A percentile compares a stretch with the other conserved stretches of the same genome.
These are phyloP conservation scores for Actinostola sp. DNA, from an alignment of 92 coral and sea anemone genomes.

Conservation along the genomic window DNA sequence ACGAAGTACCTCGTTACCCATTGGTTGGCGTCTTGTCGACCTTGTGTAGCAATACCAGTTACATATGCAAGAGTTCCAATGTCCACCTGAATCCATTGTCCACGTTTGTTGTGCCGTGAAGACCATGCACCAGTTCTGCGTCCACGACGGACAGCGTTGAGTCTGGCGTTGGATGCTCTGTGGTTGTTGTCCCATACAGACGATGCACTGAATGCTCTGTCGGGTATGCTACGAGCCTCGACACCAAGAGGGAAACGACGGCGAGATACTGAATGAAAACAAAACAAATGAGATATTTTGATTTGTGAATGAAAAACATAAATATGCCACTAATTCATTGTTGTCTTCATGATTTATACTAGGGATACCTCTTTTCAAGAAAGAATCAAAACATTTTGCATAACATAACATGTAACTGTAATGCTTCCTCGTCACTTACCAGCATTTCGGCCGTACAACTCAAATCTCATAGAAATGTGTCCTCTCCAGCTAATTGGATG, in stretches of 20 bases:
- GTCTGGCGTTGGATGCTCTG: constrained; percentile 74
- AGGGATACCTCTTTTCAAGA: too few relatives aligned
- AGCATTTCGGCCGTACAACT: constrained; percentile 64
- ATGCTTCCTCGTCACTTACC: too few relatives aligned
- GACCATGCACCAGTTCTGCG: constrained; percentile 80
- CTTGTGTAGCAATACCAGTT: constrained; percentile 67
- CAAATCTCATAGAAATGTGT: constrained; percentile 75
- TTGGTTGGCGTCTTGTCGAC: constrained; percentile 53
- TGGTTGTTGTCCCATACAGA: constrained; percentile 72
- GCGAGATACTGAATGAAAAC: neutral
- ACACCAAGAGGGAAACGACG: constrained; percentile 56
- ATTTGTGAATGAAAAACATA: too few relatives aligned
- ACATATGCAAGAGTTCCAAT: constrained; percentile 64
- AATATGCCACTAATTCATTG: neutral
- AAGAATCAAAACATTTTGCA: too few relatives aligned
- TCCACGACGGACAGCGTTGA: constrained; percentile 65
- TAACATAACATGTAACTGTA: too few relatives aligned
- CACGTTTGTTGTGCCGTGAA: constrained; percentile 51
- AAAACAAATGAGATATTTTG: too few relatives aligned
- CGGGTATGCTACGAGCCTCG: constrained; percentile 43
- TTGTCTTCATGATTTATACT: neutral
- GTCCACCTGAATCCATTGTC: constrained; percentile 80
- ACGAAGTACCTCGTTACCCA: constrained; percentile 63
- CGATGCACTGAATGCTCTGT: constrained; percentile 57
- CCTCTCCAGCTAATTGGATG: constrained; percentile 65